Base-by-base conservation (phyloP, 2,113 vertebrate species). In the Aythya baeri region DNA sequence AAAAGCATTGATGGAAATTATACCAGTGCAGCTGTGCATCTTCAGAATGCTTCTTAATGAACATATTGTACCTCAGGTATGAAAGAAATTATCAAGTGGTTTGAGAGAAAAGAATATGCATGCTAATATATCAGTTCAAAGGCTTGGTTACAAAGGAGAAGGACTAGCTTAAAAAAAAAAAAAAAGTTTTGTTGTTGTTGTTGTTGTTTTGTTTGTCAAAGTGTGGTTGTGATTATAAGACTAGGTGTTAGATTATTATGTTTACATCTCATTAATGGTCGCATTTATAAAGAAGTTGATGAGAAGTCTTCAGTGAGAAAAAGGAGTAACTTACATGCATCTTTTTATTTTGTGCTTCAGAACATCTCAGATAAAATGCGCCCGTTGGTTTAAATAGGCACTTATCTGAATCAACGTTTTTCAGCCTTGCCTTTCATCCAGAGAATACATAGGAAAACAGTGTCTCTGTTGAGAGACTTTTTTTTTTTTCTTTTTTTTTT, bases 11-110 rank as follows among this genome's bases (percentile, higher is more conserved):
- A 75, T 81, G 70, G 76, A 95, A 90, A 88, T 82, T 7, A 18
- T 93, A 57, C 32, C 32, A 93, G 14, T 83, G 59, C 61, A 96
- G 82, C 94, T 89, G 90, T 90, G 44, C 43, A 74, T 90, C 77
- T 95, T 96, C 32, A 94, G 79, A 94, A 85, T 92, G 72, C 38
- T 94, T 88, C 77, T 88, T 94, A 95, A 95, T 88, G 84, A 96
- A 90, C 52, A 18, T 78, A 78, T 81, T 91, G 78, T 92, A 86
- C 84, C 65, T 91, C 89, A 94, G 93, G 74, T 96, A 87, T 83
- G 89, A 89, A 76, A 83, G 76, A 86, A 89, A 91, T 94, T 86
- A 91, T 70, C 71, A 75, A 91, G 71, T 82, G 73, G n/a, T 85
- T 97, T 97, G 86, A 89, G 44, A 91, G 90, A 83, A 94, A 94